Percentiles rank a stretch among this genome's conserved stretches.
Conservation (phyloP, 2,888 invertebrate genomes). For the Xestia rhomboidea region DNA sequence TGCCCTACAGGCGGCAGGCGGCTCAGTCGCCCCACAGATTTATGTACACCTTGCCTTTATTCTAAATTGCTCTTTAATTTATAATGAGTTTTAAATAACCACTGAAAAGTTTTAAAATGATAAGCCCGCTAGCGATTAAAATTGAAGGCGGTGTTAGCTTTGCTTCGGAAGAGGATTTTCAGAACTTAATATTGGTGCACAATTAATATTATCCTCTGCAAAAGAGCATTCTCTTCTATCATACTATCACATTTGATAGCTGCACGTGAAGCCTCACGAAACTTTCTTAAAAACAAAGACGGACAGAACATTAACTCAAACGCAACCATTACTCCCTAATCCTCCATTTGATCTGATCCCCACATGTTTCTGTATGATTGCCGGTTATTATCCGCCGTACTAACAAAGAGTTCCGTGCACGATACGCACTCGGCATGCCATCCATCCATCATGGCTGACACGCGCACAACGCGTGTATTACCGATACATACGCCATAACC, state of each 20-base stretch:
- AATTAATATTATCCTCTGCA: neutral
- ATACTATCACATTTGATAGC: neutral
- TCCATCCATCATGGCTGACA: constrained; percentile 52
- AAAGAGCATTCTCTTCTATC: neutral
- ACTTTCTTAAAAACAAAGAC: constrained; percentile 3
- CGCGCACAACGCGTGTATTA: constrained; percentile 36
- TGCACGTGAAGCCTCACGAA: neutral
- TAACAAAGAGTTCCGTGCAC: constrained; percentile 33
- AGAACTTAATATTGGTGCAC: neutral
- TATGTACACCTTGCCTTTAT: constrained; percentile 55
- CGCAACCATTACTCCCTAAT: constrained; percentile 9
- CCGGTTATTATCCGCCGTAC: constrained; percentile 28
- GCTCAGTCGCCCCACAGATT: constrained; percentile 54
- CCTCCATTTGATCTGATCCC: constrained; percentile 10
- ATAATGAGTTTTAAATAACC: constrained; percentile 53
- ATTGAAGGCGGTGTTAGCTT: neutral
- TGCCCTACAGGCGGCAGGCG: constrained; percentile 31
- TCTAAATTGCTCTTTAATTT: constrained; percentile 61
- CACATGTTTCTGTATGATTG: constrained; percentile 33
- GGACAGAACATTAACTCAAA: constrained; percentile 28
- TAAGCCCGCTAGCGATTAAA: constrained; percentile 21
- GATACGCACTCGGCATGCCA: constrained; percentile 50
- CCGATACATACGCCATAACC: constrained; percentile 28
- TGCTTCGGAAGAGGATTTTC: neutral
- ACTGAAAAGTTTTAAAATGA: constrained; percentile 46